Conservation (phyloP, 2,113 vertebrate species). For the Gorsachius goisagi region DNA sequence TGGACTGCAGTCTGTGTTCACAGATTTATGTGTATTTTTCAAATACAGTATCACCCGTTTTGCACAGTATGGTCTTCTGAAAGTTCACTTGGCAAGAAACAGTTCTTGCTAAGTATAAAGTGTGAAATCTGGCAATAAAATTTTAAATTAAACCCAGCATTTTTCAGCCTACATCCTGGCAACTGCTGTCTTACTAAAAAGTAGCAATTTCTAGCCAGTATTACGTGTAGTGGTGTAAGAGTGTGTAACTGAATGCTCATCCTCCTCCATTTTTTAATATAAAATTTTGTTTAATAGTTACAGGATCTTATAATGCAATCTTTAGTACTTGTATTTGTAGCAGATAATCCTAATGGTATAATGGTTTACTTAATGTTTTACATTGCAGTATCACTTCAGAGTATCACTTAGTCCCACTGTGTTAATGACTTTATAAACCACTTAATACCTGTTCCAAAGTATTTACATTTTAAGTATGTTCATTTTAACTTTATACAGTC, state of each 20-base stretch:
- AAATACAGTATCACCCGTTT: constrained; percentile 10
- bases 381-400: not conserved
- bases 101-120: constrained; percentile 37
- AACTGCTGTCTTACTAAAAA: not conserved
- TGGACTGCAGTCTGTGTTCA: constrained; percentile 35
- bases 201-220: not conserved
- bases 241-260: not conserved
- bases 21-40: constrained; percentile 43
- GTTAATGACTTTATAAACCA: not conserved
- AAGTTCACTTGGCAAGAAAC: constrained; percentile 30
- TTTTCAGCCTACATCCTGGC: constrained; percentile 25
- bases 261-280: not conserved
- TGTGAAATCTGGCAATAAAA: constrained; percentile 52
- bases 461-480: not conserved
- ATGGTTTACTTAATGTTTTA: not conserved
- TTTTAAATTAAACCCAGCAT: constrained; percentile 29
- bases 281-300: not conserved
- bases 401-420: not conserved
- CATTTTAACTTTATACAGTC: not conserved
- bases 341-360: not conserved
- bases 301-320: not conserved
- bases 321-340: not conserved
- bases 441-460: not conserved
- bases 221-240: not conserved
- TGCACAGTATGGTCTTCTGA: constrained; percentile 15